phyloP scores from a whole-genome alignment of 2,888 invertebrate species.

The Drosophila parthenogenetica region DNA sequence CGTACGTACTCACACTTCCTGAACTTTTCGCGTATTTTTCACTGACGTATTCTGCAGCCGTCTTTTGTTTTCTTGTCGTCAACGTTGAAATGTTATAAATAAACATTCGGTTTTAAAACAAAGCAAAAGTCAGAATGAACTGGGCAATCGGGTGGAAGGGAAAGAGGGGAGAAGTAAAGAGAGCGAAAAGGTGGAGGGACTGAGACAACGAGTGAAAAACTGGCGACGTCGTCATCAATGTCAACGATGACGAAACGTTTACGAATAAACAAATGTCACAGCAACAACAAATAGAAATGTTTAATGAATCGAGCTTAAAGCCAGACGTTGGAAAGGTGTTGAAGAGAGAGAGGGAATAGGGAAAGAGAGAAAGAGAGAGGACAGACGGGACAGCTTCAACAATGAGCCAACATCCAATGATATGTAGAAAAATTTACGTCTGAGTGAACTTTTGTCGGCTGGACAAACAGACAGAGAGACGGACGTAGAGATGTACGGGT shows the following conservation, averaged over 20 bases:
- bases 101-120: slow-evolving; percentile 43
- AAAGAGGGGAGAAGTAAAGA: not conserved
- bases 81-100: slow-evolving; percentile 33
- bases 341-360: not conserved
- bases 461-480: slow-evolving; percentile 13
- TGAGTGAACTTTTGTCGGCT: slow-evolving; percentile 63
- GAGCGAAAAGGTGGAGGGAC: slow-evolving; percentile 4
- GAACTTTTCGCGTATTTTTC: slow-evolving; percentile 17
- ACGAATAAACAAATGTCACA: slow-evolving; percentile 65
- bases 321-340: slow-evolving; percentile 14
- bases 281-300: slow-evolving; percentile 72
- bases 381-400: slow-evolving; percentile 30
- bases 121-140: slow-evolving; percentile 42
- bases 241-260: slow-evolving; percentile 76
- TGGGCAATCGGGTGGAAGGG: not conserved
- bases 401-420: slow-evolving; percentile 58
- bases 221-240: slow-evolving; percentile 48
- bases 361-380: not conserved
- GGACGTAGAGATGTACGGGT: not conserved
- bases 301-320: slow-evolving; percentile 66
- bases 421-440: slow-evolving; percentile 70
- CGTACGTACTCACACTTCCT: slow-evolving; percentile 3
- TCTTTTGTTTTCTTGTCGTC: slow-evolving; percentile 11
- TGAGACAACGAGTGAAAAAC: slow-evolving; percentile 20
- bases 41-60: slow-evolving; percentile 17